Conservation (phyloP, 2,797 vertebrate species). For the Phyllotis vaccarum region DNA sequence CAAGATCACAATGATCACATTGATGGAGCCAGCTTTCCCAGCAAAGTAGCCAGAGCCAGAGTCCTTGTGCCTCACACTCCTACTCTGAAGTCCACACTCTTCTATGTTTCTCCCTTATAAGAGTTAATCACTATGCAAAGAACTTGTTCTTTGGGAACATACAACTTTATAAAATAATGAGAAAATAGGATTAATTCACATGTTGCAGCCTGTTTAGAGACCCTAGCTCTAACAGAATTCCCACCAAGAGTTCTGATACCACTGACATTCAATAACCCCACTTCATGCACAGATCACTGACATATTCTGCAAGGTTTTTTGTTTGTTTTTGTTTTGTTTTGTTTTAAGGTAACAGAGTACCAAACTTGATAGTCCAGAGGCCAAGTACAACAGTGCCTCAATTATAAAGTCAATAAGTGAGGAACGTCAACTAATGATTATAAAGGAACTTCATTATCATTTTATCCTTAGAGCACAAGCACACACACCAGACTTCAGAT, state of each 20-base stretch:
- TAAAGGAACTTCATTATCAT: not conserved
- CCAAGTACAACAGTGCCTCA: not conserved
- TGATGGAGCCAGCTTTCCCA: not conserved
- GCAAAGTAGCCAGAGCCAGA: not conserved
- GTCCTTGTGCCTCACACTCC: not conserved
- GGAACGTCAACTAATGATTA: not conserved
- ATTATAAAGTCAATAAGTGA: constrained; percentile 13
- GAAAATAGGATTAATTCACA: constrained; percentile 4
- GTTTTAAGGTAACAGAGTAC: not conserved
- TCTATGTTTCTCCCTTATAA: constrained; percentile 10
- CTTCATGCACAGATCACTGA: not conserved
- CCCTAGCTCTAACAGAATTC: not conserved
- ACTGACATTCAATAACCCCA: not conserved
- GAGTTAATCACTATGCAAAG: not conserved
- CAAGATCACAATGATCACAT: not conserved
- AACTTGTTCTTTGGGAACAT: not conserved
- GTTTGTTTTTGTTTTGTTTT: not conserved
- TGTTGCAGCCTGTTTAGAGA: not conserved
- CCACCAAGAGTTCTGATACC: not conserved
- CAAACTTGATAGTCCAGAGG: constrained; percentile 21
- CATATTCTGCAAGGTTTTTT: not conserved
- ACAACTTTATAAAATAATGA: not conserved
- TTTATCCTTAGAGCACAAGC: constrained; percentile 33
- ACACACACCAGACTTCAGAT: constrained; percentile 10
- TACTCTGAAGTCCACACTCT: not conserved